These are phyloP conservation scores for Xylophagus ater DNA, from an alignment of 2,888 invertebrate genomes.

Conservation along the genomic window DNA sequence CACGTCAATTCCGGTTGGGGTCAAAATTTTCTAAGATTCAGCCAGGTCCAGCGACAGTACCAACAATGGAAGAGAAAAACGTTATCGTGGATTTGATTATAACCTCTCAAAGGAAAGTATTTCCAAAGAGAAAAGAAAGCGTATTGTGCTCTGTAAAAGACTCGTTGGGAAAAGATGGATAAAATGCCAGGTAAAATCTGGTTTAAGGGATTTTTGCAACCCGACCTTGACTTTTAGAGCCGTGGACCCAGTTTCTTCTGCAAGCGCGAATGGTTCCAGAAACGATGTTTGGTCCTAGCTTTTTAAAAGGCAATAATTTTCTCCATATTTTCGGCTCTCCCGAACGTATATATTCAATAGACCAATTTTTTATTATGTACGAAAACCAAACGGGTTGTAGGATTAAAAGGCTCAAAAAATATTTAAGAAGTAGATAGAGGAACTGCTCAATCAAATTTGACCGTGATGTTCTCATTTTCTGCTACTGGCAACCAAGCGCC, in stretches of 20 bases:
- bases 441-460: conserved; percentile 23
- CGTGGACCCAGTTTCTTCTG: neutral
- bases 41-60: no score
- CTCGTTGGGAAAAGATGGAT: no score
- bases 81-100: no score
- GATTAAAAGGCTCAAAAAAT: conserved; percentile 21
- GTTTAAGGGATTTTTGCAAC: neutral
- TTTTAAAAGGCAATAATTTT: no score
- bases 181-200: no score
- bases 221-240: neutral
- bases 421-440: conserved; percentile 22
- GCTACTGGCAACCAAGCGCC: conserved; percentile 23
- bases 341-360: no score
- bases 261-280: neutral
- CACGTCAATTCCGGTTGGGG: neutral
- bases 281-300: no score
- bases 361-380: conserved; percentile 24
- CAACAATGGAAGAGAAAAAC: no score
- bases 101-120: no score
- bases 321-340: neutral
- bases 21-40: neutral
- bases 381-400: conserved; percentile 20
- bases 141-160: no score
- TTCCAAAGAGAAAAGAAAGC: neutral
- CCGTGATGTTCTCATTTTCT: conserved; percentile 23